Percentiles rank a stretch among this genome's conserved stretches.
Evolutionary conservation across 1,140 invertebrate genomes (phyloP).

Genomic region (Drosophila chauvacae): DNA sequence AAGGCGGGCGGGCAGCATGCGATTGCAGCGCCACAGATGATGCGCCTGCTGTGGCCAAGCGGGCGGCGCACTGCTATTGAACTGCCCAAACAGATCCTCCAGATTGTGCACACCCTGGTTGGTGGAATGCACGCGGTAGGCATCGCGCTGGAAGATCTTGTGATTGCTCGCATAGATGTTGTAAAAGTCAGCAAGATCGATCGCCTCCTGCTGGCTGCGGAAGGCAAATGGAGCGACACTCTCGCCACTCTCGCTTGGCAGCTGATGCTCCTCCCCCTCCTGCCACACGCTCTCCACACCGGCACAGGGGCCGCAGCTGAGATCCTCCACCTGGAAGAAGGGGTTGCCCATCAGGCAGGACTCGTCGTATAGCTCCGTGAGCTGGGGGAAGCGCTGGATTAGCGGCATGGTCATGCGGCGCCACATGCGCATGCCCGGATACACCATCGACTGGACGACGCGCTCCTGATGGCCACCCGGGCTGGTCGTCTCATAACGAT

Average conservation of each 20-base stretch:
- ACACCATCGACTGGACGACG: constrained; percentile 85
- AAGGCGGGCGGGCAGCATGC: constrained; percentile 87
- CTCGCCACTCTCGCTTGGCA: background rate
- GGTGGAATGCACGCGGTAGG: constrained; percentile 85
- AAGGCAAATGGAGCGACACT: constrained; percentile 69
- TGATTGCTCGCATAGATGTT: constrained; percentile 85
- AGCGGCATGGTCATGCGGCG: constrained; percentile 85
- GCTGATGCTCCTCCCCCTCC: constrained; percentile 59
- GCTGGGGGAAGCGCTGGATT: constrained; percentile 85
- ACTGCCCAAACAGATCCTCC: constrained; percentile 80
- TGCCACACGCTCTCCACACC: constrained; percentile 86
- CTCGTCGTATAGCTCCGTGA: constrained; percentile 89
- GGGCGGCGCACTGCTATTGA: constrained; percentile 54
- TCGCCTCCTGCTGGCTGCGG: constrained; percentile 80
- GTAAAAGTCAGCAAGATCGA: constrained; percentile 83
- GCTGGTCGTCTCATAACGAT: constrained; percentile 81
- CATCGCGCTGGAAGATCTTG: constrained; percentile 85
- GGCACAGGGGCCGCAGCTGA: constrained; percentile 90
- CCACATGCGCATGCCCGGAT: constrained; percentile 86
- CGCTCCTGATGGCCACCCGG: constrained; percentile 57
- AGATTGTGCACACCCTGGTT: constrained; percentile 81
- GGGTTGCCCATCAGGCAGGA: constrained; percentile 90
- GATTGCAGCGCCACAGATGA: constrained; percentile 87
- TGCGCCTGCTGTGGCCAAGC: constrained; percentile 54
- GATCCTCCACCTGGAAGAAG: constrained; percentile 87